Base-by-base conservation (phyloP, 2,797 vertebrate genomes). In the Trachurus trachurus region DNA sequence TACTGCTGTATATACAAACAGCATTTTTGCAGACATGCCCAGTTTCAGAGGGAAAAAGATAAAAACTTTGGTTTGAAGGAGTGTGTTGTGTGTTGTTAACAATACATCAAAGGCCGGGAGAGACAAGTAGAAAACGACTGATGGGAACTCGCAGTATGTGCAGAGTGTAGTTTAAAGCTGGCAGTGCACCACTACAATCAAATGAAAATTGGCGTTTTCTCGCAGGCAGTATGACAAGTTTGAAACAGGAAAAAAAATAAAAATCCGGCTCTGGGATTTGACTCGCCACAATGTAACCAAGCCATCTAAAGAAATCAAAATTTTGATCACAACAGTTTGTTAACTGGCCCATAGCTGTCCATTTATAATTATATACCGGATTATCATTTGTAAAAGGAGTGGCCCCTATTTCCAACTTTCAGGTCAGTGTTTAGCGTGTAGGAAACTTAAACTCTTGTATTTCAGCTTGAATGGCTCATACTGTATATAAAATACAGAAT, bases 21-120 rank as follows among this genome's bases (percentile, higher is more conserved):
- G 74, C 17, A 22, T 66, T 81, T 84, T 58, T 85, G 62, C 73
- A 82, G 74, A 84, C 69, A 31, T 66, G 67, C 68, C 70, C 75
- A 78, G 67, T 85, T 84, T 85, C 71, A 83, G 61, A 88, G 73
- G 57, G 76, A 85, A 47, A 45, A 71, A 89, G 66, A 84, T 56
- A 67, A 66, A 66, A 73, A 81, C 60, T 76, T 76, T 69, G 66
- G 65, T 83, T 80, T 81, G 66, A 87, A 85, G 68, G 45, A 69
- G 69, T 54, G 60, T 69, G 76, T 50, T 76, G 71, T 50, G 66
- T 68, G 75, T 60, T 74, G 79, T 92, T 86, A 86, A 83, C 76
- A 88, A 90, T 80, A 81, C 90, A 89, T 91, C 87, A 93, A 88
- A 90, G 74, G 64, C 11, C 0, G 0, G 12, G 44, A 8, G 54